A percentile compares a stretch with the other conserved stretches of the same genome.
phyloP scores from a whole-genome alignment of 2,888 invertebrate species.

The Argyresthia albistria region DNA sequence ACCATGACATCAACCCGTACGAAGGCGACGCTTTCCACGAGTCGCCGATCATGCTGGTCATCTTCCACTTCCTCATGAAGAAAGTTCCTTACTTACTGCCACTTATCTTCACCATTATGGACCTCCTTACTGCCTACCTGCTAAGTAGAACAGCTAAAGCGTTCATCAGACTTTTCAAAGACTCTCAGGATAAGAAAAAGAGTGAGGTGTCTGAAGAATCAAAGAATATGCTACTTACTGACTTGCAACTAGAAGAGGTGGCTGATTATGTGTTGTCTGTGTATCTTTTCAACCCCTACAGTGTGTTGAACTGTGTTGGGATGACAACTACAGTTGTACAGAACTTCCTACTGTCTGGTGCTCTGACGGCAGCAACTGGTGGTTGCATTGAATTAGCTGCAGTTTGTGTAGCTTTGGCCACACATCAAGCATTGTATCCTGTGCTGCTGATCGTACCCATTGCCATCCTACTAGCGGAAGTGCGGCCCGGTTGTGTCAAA shows the following conservation, averaged over 20 bases:
- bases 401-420: constrained; percentile 80
- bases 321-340: constrained; percentile 92
- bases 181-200: constrained; percentile 65
- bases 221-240: constrained; percentile 62
- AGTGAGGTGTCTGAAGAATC: constrained; percentile 73
- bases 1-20: constrained; percentile 88
- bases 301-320: constrained; percentile 88
- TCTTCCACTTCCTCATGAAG: constrained; percentile 75
- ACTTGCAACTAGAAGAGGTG: constrained; percentile 71
- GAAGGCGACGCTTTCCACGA: constrained; percentile 93
- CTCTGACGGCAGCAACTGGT: constrained; percentile 79
- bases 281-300: constrained; percentile 92
- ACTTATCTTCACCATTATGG: constrained; percentile 79
- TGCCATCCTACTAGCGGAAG: constrained; percentile 77
- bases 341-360: constrained; percentile 84
- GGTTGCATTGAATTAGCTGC: constrained; percentile 75
- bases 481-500: constrained; percentile 58
- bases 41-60: constrained; percentile 81
- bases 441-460: constrained; percentile 87
- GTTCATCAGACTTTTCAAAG: constrained; percentile 73
- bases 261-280: constrained; percentile 81
- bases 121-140: constrained; percentile 83
- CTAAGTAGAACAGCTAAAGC: constrained; percentile 79
- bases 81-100: constrained; percentile 67
- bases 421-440: constrained; percentile 89